These are phyloP conservation scores for Sebastes oblongus DNA, from an alignment of 2,797 vertebrate genomes.

Conservation along the genomic window DNA sequence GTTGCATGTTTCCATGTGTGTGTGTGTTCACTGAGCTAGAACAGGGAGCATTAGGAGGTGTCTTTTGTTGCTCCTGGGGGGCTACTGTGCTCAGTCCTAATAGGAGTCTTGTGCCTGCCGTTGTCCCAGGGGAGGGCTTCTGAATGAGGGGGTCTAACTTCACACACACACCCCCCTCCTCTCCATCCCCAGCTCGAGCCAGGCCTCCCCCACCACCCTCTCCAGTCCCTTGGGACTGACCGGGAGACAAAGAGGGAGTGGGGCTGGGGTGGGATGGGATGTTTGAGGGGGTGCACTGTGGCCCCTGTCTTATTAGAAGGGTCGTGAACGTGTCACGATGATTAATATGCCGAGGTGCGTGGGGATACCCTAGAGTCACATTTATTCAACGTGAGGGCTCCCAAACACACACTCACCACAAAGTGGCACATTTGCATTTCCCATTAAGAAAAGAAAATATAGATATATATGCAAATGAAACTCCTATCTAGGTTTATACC, in stretches of 20 bases:
- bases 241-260: slow-evolving; percentile 86
- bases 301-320: slow-evolving; percentile 91
- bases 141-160: slow-evolving; percentile 87
- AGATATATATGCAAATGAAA: slow-evolving; percentile 86
- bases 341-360: slow-evolving; percentile 89
- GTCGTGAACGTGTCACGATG: slow-evolving; percentile 90
- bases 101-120: slow-evolving; percentile 88
- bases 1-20: slow-evolving; percentile 35
- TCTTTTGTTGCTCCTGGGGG: slow-evolving; percentile 86
- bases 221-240: slow-evolving; percentile 80
- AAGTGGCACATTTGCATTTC: slow-evolving; percentile 88
- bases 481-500: slow-evolving; percentile 74
- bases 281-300: slow-evolving; percentile 83
- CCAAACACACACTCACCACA: slow-evolving; percentile 81
- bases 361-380: slow-evolving; percentile 88
- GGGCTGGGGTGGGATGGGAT: slow-evolving; percentile 81
- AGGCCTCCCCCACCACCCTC: slow-evolving; percentile 79
- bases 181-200: slow-evolving; percentile 71
- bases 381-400: slow-evolving; percentile 82
- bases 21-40: slow-evolving; percentile 76
- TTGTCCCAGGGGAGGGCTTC: slow-evolving; percentile 82
- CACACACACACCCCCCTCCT: slow-evolving; percentile 65
- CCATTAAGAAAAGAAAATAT: slow-evolving; percentile 86
- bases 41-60: slow-evolving; percentile 82
- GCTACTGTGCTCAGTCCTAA: slow-evolving; percentile 82